Base-by-base conservation (phyloP, 1,140 invertebrate genomes). In the Trichonephila clavata region DNA sequence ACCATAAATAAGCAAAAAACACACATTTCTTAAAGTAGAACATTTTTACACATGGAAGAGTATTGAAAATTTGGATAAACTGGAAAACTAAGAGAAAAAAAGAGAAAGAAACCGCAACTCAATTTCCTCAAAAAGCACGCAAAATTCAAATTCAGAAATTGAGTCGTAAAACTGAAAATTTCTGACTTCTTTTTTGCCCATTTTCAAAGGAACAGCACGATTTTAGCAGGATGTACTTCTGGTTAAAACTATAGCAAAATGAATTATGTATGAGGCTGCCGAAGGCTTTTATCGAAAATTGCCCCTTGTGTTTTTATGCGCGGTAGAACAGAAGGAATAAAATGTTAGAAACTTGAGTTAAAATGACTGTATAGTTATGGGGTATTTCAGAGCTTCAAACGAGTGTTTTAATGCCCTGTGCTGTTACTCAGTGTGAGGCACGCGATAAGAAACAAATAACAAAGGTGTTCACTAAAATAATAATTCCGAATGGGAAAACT, bases 61-160 rank as follows among this genome's bases (percentile, higher is more conserved):
- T 77, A 27, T 77, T 77, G 71, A 77, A 39, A 77, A 77, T 77
- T 77, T 16, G 16, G 27, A 18, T 18, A 63, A 32, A 63, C 20
- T 20, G 10, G 32, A 87, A 61, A 59, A 61, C 20, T 16, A 63
- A 32, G 24, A 87, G 1, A n/a, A n/a, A 27, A 86, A 61, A 63
- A 24, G 27, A 63, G 13, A 32, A 32, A 87, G n/a, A 57, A 50
- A 16, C 24, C 2, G 57, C 32, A 50, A 90, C 63, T 59, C 87
- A 71, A 71, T 90, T 90, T 90, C 65, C 57, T n/a, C 63, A 71
- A 77, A 77, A 90, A 43, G 68, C 68, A 90, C 68, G 87, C 87
- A 90, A 90, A 90, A 90, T 90, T 71, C 87, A 90, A 90, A 90
- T 90, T 77, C 87, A 71, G 87, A 84, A 84, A 84, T 84, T n/a